Percentiles rank a stretch among this genome's conserved stretches.
phyloP scores from a whole-genome alignment of 2,888 invertebrate genomes.

The Standfussiana lucernea region DNA sequence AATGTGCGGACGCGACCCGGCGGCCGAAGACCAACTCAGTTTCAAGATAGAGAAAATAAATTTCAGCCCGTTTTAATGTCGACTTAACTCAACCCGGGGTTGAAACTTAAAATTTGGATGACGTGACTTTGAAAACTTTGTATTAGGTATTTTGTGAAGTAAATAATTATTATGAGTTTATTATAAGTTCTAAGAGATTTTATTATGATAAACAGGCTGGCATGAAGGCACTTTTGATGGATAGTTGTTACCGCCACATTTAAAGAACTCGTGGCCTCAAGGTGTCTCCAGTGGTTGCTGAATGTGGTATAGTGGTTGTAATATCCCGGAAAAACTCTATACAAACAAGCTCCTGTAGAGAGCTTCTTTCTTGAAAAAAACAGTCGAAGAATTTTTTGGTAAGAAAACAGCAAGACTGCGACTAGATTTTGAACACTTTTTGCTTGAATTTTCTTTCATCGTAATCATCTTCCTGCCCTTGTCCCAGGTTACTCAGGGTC shows the following conservation, averaged over 20 bases:
- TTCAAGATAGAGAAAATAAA: slow-evolving; percentile 48
- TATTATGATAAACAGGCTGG: neutral
- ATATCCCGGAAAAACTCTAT: neutral
- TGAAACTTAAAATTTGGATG: slow-evolving; percentile 34
- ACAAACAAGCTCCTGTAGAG: neutral
- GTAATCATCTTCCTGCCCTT: neutral
- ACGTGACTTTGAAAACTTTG: slow-evolving; percentile 36
- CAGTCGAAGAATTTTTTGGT: neutral
- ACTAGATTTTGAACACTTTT: neutral
- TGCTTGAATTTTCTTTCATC: neutral
- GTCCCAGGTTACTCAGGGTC: neutral
- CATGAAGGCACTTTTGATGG: neutral
- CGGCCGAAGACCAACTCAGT: slow-evolving; percentile 34
- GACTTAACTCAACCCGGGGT: slow-evolving; percentile 24
- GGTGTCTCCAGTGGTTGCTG: neutral
- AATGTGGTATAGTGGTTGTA: neutral
- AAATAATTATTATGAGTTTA: slow-evolving; percentile 25
- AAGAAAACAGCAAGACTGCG: neutral
- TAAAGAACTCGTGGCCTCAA: neutral
- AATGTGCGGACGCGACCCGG: slow-evolving; percentile 23
- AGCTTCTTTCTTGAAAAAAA: neutral
- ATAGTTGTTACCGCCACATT: neutral
- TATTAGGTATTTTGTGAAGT: slow-evolving; percentile 15
- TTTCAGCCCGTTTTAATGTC: slow-evolving; percentile 43
- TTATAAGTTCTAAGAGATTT: neutral